Evolutionary conservation across 2,888 invertebrate species (phyloP), one percentile per base, ranked within the genome.

Genomic region (Synergus japonicus): DNA sequence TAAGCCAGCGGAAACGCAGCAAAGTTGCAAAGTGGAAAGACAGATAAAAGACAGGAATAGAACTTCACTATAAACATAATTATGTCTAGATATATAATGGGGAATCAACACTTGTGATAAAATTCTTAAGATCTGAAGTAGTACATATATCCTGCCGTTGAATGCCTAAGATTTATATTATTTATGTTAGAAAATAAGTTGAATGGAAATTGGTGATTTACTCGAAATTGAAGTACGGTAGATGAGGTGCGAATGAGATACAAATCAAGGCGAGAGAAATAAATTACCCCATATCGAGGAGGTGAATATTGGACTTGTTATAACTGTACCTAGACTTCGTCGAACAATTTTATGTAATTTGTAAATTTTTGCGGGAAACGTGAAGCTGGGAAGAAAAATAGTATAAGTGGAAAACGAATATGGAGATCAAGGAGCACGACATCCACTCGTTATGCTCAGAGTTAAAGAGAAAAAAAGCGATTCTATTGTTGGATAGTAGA

Each of bases 251-350:
- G 46, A 46, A 69, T 69, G 29, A 73, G 69, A 49, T 73, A 49
- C 37, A 49, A 73, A 73, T 73, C 54, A 54, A 49, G 69, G n/a
- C 29, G 54, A 73, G 37, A 73, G 69, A 73, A 73, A 73, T 49
- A 54, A 49, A 73, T 73, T 49, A 73, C 69, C 29, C 37, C 49
- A 73, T 49, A 73, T 73, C 69, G 49, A 54, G 15, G 37, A 22
- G 37, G 69, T 73, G 37, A 37, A 37, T 49, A 73, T 73, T 73
- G 29, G 54, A 9, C 37, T 73, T 54, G 49, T 73, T 73, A 73
- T 73, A 73, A 73, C 69, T 73, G 69, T 73, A 73, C 49, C 49
- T 54, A n/a, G 37, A 54, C 69, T 49, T n/a, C 29, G 29, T 46
- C 13, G 29, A 69, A 69, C 49, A 69, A 69, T 73, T 54, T 73